Percentiles rank a stretch among this genome's conserved stretches.
phyloP scores from a whole-genome alignment of 2,797 vertebrate species.

The Ctenosaura bakeri region DNA sequence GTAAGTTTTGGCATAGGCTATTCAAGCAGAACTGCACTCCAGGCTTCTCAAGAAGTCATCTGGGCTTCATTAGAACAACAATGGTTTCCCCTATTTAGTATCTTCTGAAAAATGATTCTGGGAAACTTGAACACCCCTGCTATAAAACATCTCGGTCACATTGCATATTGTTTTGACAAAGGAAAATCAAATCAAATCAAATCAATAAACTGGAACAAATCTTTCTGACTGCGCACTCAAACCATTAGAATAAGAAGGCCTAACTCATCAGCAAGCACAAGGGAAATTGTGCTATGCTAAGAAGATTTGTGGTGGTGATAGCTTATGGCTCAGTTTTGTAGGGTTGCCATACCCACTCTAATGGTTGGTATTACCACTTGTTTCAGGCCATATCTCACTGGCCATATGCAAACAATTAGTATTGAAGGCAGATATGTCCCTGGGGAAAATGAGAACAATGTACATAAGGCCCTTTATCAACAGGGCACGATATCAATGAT shows the following conservation, averaged over 20 bases:
- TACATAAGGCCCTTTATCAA: background rate
- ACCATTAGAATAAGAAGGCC: background rate
- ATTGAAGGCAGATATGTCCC: too few species aligned
- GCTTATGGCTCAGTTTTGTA: background rate
- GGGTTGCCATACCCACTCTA: too few species aligned
- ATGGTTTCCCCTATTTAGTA: slow-evolving; percentile 31
- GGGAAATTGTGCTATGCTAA: background rate
- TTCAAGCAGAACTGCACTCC: slow-evolving; percentile 32
- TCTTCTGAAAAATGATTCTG: slow-evolving; percentile 53
- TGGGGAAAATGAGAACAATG: too few species aligned
- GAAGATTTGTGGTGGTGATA: background rate
- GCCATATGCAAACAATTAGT: too few species aligned
- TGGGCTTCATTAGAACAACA: slow-evolving; percentile 56
- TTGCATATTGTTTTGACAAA: slow-evolving; percentile 19
- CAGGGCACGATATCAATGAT: background rate
- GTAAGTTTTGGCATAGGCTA: slow-evolving; percentile 34
- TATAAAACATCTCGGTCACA: background rate
- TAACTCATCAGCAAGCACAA: background rate
- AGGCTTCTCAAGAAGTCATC: slow-evolving; percentile 57
- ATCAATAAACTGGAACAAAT: background rate
- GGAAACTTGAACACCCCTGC: slow-evolving; percentile 10
- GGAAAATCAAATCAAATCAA: slow-evolving; percentile 38
- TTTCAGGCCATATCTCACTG: too few species aligned
- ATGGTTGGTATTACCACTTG: background rate
- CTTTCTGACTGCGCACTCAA: background rate